Conservation (phyloP, 2,797 vertebrate genomes). For the Sebastes kiyomatsui region DNA sequence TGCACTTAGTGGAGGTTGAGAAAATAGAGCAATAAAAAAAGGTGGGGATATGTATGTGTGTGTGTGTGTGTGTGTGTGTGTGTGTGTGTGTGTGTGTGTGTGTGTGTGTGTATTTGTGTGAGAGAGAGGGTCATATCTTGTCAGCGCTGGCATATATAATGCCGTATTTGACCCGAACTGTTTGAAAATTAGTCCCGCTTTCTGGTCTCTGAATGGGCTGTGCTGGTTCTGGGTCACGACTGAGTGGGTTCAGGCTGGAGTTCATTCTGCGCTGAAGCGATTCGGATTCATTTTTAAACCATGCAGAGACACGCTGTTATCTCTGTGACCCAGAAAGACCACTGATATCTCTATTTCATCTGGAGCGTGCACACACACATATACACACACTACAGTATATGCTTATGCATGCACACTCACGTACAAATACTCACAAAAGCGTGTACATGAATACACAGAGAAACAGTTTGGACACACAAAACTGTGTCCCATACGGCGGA, state of each 20-base stretch:
- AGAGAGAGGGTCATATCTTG: neutral
- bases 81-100: no score
- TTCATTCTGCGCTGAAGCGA: neutral
- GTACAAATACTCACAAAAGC: neutral
- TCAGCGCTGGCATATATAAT: neutral
- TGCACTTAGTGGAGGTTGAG: neutral
- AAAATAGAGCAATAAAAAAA: neutral
- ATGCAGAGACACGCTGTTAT: conserved; percentile 24
- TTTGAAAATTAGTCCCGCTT: neutral
- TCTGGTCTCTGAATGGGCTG: neutral
- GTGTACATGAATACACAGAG: neutral
- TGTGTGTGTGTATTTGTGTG: no score
- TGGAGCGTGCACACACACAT: neutral
- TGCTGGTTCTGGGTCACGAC: neutral
- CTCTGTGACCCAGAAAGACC: conserved; percentile 21
- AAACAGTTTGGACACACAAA: neutral
- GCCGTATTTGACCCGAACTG: neutral
- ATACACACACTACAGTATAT: neutral
- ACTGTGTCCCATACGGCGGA: neutral
- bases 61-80: no score
- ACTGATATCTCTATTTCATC: conserved; percentile 28
- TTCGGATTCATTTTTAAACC: conserved; percentile 24
- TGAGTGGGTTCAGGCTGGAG: neutral
- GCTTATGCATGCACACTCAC: neutral
- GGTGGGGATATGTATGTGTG: neutral